These are phyloP conservation scores for Rhipidura dahli DNA, from an alignment of 2,113 vertebrate genomes.

Conservation along the genomic window DNA sequence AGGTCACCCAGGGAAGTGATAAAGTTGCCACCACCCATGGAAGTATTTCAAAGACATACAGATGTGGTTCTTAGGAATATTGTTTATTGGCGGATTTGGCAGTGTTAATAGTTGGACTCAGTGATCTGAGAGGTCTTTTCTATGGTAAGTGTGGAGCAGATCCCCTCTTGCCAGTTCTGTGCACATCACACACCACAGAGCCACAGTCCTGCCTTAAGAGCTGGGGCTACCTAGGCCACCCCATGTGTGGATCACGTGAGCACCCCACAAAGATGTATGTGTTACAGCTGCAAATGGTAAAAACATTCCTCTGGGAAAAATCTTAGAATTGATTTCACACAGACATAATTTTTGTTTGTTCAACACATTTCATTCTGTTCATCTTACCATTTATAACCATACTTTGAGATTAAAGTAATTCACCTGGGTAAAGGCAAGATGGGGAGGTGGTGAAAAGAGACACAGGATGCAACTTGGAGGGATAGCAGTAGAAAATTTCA, in stretches of 20 bases:
- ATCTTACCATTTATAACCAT: neutral
- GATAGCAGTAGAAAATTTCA: neutral
- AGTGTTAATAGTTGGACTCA: neutral
- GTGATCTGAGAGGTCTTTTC: neutral
- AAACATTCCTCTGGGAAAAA: neutral
- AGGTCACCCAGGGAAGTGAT: neutral
- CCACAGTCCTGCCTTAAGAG: neutral
- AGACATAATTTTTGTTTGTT: neutral
- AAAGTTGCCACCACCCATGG: neutral
- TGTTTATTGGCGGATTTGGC: neutral
- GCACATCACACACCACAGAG: neutral
- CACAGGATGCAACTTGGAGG: neutral
- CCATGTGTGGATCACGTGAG: neutral
- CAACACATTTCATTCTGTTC: neutral
- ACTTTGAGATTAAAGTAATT: neutral
- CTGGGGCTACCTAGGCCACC: neutral
- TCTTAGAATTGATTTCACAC: neutral
- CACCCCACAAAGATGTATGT: neutral
- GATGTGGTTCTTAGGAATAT: neutral
- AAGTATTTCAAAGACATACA: neutral
- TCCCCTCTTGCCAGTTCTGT: accelerated
- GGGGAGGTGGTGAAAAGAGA: neutral
- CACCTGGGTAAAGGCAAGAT: neutral
- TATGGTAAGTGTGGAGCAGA: accelerated
- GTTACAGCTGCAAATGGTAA: neutral